A percentile compares a stretch with the other conserved stretches of the same genome.
These are phyloP conservation scores for Tympanoctomys barrerae DNA, from an alignment of 2,797 vertebrate genomes.

Conservation along the genomic window DNA sequence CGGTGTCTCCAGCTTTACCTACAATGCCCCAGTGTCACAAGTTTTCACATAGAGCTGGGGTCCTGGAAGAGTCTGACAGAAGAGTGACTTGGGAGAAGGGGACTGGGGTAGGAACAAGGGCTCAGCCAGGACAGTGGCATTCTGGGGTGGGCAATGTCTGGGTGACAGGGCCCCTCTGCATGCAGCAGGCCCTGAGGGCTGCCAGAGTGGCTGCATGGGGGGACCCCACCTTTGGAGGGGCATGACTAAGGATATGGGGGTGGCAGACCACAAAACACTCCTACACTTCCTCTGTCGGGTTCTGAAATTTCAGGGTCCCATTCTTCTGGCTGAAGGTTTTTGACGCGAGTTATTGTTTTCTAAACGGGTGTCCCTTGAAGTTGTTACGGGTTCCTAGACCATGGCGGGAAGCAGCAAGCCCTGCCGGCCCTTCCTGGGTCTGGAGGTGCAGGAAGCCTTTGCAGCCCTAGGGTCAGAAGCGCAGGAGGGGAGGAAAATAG, in stretches of 20 bases:
- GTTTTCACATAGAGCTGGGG: not conserved
- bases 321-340: conserved; percentile 45
- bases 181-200: not conserved
- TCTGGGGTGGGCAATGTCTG: not conserved
- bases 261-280: not conserved
- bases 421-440: not conserved
- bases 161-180: not conserved
- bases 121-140: not conserved
- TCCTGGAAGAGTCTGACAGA: not conserved
- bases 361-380: conserved; percentile 10
- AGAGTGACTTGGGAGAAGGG: not conserved
- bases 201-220: not conserved
- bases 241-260: not conserved
- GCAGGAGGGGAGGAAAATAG: not conserved
- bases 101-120: not conserved
- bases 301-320: conserved; percentile 1
- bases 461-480: conserved; percentile 10
- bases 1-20: not conserved
- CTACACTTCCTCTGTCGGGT: not conserved
- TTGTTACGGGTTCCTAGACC: not conserved
- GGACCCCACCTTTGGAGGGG: not conserved
- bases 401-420: not conserved
- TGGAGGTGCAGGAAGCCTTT: conserved; percentile 11
- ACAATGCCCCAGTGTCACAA: not conserved
- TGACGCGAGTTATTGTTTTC: conserved; percentile 3